Evolutionary conservation across 2,797 vertebrate species (phyloP).

Genomic region (Poeciliopsis infans): DNA sequence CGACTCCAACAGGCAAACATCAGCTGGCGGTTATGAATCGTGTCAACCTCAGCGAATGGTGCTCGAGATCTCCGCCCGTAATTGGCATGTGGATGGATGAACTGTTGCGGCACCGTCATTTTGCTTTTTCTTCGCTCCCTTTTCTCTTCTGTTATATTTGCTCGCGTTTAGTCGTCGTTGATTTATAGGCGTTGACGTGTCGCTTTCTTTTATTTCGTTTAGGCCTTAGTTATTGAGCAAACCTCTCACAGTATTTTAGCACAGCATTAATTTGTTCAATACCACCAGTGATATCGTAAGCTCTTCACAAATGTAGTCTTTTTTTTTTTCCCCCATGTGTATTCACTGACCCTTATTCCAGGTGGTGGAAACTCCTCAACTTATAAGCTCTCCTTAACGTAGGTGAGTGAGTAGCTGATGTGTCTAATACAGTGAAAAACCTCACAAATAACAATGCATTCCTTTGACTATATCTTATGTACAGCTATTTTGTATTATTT

Average conservation of each 20-base stretch:
- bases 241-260: constrained; percentile 36
- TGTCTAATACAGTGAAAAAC: constrained; percentile 58
- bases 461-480: constrained; percentile 67
- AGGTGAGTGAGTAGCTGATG: constrained; percentile 55
- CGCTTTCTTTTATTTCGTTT: constrained; percentile 35
- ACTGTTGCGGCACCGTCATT: constrained; percentile 65
- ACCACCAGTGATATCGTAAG: constrained; percentile 39
- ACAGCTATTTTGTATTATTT: constrained; percentile 73
- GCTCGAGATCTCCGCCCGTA: constrained; percentile 26
- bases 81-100: constrained; percentile 75
- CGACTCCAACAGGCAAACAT: constrained; percentile 26
- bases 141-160: constrained; percentile 17
- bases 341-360: constrained; percentile 29
- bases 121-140: constrained; percentile 26
- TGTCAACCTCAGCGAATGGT: constrained; percentile 51
- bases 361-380: constrained; percentile 44
- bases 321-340: constrained; percentile 6
- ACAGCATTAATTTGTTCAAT: constrained; percentile 32
- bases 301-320: constrained; percentile 25
- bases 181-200: constrained; percentile 41
- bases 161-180: constrained; percentile 18
- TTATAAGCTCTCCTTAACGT: constrained; percentile 43
- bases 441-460: constrained; percentile 71
- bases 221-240: constrained; percentile 29
- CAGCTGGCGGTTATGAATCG: constrained; percentile 40